A percentile compares a stretch with the other conserved stretches of the same genome.
Conservation (phyloP, 2,888 invertebrate genomes). For the Scaptomyza tumidula region DNA sequence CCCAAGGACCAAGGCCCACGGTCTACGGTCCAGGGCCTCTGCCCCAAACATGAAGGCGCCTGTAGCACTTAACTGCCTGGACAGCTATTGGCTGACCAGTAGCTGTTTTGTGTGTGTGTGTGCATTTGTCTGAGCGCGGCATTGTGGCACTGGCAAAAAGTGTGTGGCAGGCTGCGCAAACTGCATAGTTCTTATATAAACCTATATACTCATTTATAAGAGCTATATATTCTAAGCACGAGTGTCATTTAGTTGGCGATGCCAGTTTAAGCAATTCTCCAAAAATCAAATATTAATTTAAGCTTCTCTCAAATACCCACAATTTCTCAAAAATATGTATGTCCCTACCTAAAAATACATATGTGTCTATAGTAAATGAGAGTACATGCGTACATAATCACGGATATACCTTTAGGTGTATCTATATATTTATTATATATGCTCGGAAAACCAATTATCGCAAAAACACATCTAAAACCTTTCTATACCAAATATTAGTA, state of each 20-base stretch:
- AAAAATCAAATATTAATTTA: constrained; percentile 22
- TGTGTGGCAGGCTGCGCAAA: constrained; percentile 10
- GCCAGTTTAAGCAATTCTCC: constrained; percentile 25
- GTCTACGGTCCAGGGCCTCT: background rate
- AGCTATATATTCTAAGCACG: constrained; percentile 27
- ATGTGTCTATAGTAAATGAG: constrained; percentile 8
- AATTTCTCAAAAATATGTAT: constrained; percentile 4
- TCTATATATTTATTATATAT: constrained; percentile 9
- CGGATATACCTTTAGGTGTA: constrained; percentile 11
- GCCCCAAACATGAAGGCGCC: constrained; percentile 1
- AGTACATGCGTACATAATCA: constrained; percentile 10
- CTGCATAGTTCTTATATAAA: constrained; percentile 7
- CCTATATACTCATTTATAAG: background rate
- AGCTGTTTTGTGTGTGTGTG: constrained; percentile 9
- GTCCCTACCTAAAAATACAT: constrained; percentile 5
- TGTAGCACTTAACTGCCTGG: constrained; percentile 10
- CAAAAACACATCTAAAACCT: constrained; percentile 11
- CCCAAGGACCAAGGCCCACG: constrained; percentile 7
- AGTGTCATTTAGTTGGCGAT: constrained; percentile 23
- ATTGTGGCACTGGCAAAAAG: constrained; percentile 18
- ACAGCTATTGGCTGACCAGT: constrained; percentile 9
- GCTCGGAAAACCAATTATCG: constrained; percentile 2
- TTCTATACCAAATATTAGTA: constrained; percentile 42
- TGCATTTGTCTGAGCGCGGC: constrained; percentile 9
- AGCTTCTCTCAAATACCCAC: constrained; percentile 22